These are phyloP conservation scores for Dynastes grantii DNA, from an alignment of 2,888 invertebrate genomes.

Conservation along the genomic window DNA sequence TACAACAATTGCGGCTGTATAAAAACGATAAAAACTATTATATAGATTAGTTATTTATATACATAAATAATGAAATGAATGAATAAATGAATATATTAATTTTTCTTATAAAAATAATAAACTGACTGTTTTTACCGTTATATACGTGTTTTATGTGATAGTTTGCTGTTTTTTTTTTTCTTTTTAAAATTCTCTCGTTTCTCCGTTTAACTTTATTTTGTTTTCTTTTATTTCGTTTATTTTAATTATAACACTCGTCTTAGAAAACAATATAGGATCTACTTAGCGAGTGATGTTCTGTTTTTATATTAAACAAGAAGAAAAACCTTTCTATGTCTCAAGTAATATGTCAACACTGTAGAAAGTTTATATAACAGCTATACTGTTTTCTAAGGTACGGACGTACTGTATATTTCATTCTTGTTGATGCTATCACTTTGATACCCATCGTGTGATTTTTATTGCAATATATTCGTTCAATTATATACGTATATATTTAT, in stretches of 20 bases:
- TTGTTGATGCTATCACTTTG: not conserved
- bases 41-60: conserved; percentile 61
- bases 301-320: not conserved
- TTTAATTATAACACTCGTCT: too few species aligned
- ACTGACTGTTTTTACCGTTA: conserved; percentile 62
- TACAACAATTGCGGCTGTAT: conserved; percentile 47
- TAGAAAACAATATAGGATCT: not conserved
- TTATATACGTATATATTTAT: conserved; percentile 21
- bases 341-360: too few species aligned
- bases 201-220: conserved; percentile 7
- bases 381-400: too few species aligned
- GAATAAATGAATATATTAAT: conserved; percentile 41
- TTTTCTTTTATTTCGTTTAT: not conserved
- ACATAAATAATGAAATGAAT: conserved; percentile 50
- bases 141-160: conserved; percentile 40
- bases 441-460: conserved; percentile 9
- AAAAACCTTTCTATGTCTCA: too few species aligned
- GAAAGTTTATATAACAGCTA: too few species aligned
- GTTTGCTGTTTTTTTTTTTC: conserved; percentile 13
- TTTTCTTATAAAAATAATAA: conserved; percentile 62
- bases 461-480: conserved; percentile 32
- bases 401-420: too few species aligned
- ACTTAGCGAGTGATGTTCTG: not conserved
- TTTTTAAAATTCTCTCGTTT: conserved; percentile 3
- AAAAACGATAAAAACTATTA: conserved; percentile 46